Percentiles rank a stretch among this genome's conserved stretches.
Conservation (phyloP, 2,113 vertebrate genomes). For the Eulemur macaco region DNA sequence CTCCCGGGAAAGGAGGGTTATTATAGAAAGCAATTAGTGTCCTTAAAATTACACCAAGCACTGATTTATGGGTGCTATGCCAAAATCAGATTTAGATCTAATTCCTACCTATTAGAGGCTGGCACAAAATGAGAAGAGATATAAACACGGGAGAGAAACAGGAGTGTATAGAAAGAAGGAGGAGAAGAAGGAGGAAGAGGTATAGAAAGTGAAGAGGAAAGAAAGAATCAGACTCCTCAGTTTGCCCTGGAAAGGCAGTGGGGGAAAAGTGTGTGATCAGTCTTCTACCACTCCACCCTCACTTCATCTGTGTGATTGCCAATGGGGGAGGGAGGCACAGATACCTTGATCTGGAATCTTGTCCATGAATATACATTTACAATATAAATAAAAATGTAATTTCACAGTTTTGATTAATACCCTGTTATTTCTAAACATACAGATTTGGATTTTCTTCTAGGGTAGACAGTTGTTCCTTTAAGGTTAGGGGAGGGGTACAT, state of each 20-base stretch:
- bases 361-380: not conserved
- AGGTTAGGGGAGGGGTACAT: not conserved
- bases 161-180: not conserved
- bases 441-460: constrained; percentile 13
- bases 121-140: not conserved
- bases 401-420: not conserved
- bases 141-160: not conserved
- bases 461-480: not conserved
- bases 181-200: not conserved
- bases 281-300: not conserved
- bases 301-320: not conserved
- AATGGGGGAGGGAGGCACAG: not conserved
- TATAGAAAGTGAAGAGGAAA: not conserved
- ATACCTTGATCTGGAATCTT: not conserved
- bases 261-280: not conserved
- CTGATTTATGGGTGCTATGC: not conserved
- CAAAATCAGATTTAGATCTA: constrained; percentile 20
- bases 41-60: constrained; percentile 15
- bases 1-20: not conserved
- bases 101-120: not conserved
- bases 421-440: not conserved
- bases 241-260: not conserved
- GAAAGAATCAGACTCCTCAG: not conserved
- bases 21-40: not conserved
- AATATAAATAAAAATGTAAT: constrained; percentile 6